Conservation (phyloP, 2,797 vertebrate species). For the Spinus olivaceus region DNA sequence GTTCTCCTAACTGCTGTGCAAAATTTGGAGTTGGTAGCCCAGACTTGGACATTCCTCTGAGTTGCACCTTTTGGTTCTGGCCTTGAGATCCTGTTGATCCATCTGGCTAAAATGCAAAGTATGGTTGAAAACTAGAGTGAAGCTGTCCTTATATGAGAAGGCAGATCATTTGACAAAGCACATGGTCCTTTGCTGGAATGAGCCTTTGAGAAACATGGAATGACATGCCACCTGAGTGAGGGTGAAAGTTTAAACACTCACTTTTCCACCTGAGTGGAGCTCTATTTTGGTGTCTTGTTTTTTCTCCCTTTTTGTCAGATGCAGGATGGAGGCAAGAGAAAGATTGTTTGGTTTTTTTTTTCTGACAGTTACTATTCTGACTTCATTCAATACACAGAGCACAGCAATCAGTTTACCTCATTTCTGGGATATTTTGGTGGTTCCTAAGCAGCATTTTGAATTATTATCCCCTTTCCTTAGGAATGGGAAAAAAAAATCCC, state of each 20-base stretch:
- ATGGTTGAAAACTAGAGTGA: background rate
- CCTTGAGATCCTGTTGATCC: background rate
- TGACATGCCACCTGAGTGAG: background rate
- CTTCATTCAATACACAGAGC: background rate
- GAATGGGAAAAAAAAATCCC: background rate
- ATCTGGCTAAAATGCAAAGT: background rate
- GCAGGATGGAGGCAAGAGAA: background rate
- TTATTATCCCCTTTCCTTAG: background rate
- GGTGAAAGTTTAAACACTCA: background rate
- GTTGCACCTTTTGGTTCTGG: background rate
- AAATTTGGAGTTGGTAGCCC: background rate
- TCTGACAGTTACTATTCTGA: background rate
- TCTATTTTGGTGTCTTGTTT: background rate
- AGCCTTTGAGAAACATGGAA: background rate
- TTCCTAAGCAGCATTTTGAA: background rate
- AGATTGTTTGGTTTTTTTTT: too few relatives aligned
- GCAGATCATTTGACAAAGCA: background rate
- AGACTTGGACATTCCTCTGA: background rate
- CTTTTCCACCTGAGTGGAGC: background rate
- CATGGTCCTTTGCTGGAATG: background rate
- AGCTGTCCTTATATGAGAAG: background rate
- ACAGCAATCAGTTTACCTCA: background rate
- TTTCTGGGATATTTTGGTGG: background rate
- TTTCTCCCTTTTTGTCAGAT: background rate
- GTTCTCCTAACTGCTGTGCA: background rate